These are phyloP conservation scores for Drosophila monieri DNA, from an alignment of 2,888 invertebrate species.

Conservation along the genomic window DNA sequence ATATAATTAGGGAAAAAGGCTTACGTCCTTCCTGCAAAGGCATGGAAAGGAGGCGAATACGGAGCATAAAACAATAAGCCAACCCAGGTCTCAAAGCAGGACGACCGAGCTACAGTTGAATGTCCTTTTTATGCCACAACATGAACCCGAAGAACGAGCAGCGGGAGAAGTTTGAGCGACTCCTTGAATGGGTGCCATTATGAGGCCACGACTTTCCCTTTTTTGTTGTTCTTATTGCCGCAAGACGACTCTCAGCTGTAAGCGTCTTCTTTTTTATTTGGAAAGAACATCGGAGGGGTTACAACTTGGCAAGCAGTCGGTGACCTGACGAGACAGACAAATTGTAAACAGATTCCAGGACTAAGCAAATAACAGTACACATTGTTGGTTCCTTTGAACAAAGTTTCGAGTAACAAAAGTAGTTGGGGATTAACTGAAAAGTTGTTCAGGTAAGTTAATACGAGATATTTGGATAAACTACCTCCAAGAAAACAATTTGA, in stretches of 20 bases:
- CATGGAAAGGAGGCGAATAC: slow-evolving; percentile 2
- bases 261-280: slow-evolving; percentile 24
- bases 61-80: slow-evolving; percentile 24
- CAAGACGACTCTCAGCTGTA: slow-evolving; percentile 30
- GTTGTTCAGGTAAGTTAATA: neutral
- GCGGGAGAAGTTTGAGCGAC: slow-evolving; percentile 22
- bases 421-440: neutral
- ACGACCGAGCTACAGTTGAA: slow-evolving; percentile 61
- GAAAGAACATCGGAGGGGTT: slow-evolving; percentile 6
- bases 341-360: slow-evolving; percentile 42
- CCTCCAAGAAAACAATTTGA: neutral
- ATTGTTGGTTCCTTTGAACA: slow-evolving; percentile 5
- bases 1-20: slow-evolving; percentile 29
- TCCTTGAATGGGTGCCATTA: slow-evolving; percentile 34
- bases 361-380: slow-evolving; percentile 5
- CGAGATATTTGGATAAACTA: neutral
- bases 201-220: slow-evolving; percentile 53
- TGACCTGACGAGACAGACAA: slow-evolving; percentile 32
- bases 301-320: slow-evolving; percentile 10
- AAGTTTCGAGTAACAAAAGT: slow-evolving; percentile 22
- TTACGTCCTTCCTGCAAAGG: neutral
- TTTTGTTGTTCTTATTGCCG: slow-evolving; percentile 16
- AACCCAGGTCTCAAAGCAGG: slow-evolving; percentile 34
- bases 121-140: slow-evolving; percentile 64
- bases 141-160: slow-evolving; percentile 28